These are phyloP conservation scores for Pangasius mekongensis DNA, from an alignment of 2,797 vertebrate species.

Conservation along the genomic window DNA sequence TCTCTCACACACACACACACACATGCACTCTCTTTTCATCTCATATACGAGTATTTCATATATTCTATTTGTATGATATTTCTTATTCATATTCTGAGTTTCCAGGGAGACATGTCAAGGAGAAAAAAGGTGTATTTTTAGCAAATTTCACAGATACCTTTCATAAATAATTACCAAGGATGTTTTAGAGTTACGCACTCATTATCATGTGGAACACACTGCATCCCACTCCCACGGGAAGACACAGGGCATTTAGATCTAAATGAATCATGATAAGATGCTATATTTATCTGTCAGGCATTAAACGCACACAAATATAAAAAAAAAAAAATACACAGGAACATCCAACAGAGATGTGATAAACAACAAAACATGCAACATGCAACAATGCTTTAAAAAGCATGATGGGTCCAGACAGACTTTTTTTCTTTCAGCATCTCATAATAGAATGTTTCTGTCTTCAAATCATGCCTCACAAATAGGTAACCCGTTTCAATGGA, in stretches of 20 bases:
- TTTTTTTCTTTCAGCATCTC: not conserved
- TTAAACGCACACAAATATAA: not conserved
- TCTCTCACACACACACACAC: not conserved
- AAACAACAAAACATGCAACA: not conserved
- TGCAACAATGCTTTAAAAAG: not conserved
- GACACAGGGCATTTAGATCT: conserved; percentile 19
- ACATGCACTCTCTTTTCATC: too few relatives aligned
- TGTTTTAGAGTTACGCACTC: conserved; percentile 56
- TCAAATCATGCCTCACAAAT: conserved; percentile 16
- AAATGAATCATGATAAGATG: not conserved
- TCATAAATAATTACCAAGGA: conserved; percentile 71
- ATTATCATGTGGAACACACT: conserved; percentile 52
- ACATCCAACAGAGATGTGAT: not conserved
- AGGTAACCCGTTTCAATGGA: conserved; percentile 16
- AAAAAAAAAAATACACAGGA: not conserved
- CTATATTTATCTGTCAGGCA: not conserved
- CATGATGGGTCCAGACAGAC: not conserved
- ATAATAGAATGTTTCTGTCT: conserved; percentile 33
- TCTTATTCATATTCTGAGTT: not conserved
- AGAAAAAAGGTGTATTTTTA: conserved; percentile 66
- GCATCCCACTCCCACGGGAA: conserved; percentile 40
- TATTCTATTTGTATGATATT: too few relatives aligned
- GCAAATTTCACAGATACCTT: conserved; percentile 61
- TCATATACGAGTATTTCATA: too few relatives aligned
- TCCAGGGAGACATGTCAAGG: not conserved